These are phyloP conservation scores for Carassius auratus DNA, from an alignment of 2,113 vertebrate genomes.

Conservation along the genomic window DNA sequence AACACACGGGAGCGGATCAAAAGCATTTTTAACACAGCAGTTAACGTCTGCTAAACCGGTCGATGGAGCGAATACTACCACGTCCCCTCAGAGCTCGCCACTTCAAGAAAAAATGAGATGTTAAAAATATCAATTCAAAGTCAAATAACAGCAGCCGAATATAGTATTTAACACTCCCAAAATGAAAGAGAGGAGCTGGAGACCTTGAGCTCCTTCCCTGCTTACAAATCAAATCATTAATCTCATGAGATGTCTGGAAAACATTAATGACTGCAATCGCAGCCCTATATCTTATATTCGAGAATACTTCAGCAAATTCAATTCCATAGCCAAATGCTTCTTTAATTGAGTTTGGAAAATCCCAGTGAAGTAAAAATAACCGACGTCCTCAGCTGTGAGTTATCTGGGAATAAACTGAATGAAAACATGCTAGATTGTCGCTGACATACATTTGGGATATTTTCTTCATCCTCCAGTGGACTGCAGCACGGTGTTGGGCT, in stretches of 20 bases:
- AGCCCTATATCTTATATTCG: not conserved
- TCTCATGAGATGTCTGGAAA: slow-evolving; percentile 20
- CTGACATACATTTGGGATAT: not conserved
- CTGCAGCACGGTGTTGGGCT: not conserved
- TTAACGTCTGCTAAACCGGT: slow-evolving; percentile 9
- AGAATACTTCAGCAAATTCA: slow-evolving; percentile 1
- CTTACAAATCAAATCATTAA: slow-evolving; percentile 22
- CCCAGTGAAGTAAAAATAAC: slow-evolving; percentile 20
- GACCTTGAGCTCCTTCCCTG: not conserved
- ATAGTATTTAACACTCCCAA: not conserved
- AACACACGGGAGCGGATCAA: slow-evolving; percentile 51
- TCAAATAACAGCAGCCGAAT: slow-evolving; percentile 34
- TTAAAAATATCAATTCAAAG: not conserved
- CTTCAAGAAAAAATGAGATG: slow-evolving; percentile 9
- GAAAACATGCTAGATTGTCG: not conserved
- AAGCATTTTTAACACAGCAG: slow-evolving; percentile 15
- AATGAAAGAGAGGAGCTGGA: not conserved
- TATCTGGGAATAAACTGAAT: slow-evolving; percentile 6
- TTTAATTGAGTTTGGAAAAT: slow-evolving; percentile 44
- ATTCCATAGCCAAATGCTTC: slow-evolving; percentile 4
- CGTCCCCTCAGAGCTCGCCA: not conserved
- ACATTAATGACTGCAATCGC: not conserved
- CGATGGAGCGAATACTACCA: slow-evolving; percentile 27
- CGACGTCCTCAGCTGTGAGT: slow-evolving; percentile 1
- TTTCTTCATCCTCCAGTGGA: not conserved